Evolutionary conservation across 2,888 invertebrate species (phyloP).

Genomic region (Sepioteuthis lessoniana): DNA sequence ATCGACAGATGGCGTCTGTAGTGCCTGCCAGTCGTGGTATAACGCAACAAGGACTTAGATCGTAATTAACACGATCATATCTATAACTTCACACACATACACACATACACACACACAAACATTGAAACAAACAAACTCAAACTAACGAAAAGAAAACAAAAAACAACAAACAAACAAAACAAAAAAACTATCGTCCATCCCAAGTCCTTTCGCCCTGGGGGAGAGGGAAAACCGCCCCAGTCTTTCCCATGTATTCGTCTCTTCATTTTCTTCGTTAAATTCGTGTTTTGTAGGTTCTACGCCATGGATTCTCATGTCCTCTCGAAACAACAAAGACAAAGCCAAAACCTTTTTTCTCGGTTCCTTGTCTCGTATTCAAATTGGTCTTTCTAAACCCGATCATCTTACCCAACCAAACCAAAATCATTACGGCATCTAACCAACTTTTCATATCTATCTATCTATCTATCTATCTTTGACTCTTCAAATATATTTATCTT

Average conservation of each 20-base stretch:
- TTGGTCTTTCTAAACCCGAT: too few species aligned
- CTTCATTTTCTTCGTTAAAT: conserved; percentile 1
- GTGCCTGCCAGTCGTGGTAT: background rate
- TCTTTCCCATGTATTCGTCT: background rate
- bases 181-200: background rate
- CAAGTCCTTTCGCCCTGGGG: background rate
- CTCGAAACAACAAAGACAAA: background rate
- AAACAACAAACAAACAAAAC: too few species aligned
- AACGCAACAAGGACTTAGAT: background rate
- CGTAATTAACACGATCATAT: conserved; percentile 33
- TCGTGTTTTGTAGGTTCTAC: background rate
- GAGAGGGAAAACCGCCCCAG: background rate
- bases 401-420: too few species aligned
- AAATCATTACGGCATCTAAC: background rate
- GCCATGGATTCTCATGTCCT: background rate
- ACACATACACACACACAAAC: too few species aligned
- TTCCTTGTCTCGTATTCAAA: background rate
- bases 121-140: too few species aligned
- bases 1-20: background rate
- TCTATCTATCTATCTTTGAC: background rate
- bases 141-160: too few species aligned
- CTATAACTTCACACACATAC: background rate
- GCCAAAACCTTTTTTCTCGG: background rate
- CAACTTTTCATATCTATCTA: background rate
- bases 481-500: too few species aligned